Evolutionary conservation across 2,113 vertebrate species (phyloP), one percentile per base, ranked within the genome.

Genomic region (Saccopteryx bilineata): DNA sequence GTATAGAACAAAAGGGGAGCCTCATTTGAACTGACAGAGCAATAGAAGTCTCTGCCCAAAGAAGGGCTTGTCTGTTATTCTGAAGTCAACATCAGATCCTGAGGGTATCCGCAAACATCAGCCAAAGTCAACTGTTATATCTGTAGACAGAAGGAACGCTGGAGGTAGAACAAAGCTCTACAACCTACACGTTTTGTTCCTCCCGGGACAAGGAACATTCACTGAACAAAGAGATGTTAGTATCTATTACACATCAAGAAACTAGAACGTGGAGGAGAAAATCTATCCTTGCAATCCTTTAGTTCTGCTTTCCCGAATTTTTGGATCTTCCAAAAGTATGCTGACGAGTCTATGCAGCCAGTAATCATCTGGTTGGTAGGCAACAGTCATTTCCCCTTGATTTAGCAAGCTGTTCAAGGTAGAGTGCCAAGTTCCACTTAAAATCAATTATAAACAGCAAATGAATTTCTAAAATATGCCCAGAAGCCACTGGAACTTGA

Each of bases 1-100:
- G 66, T 66, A 21, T 3, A 56, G 28, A 93, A 96, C 90, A 96
- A 94, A 97, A 96, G 76, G 31, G 17, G 24, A 96, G 24, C 87
- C 97, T 97, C 86, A 87, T 31, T 13, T 96, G 91, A 97, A 92
- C 93, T 92, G 52, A 81, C 72, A 63, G 74, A 68, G 63, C 66
- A 80, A 91, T 28, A 90, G 26, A 93, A 72, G 75, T 58, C 60
- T 46, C 46, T 1, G 50, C 66, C 89, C 65, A 61, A 79, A 96
- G 82, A 91, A 96, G 63, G 11, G 72, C 28, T 66, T 28, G 61
- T 84, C 68, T 96, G 85, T 75, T 68, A 80, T 17, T 92, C 46
- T 24, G 31, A 58, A 92, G 65, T 80, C 89, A 74, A 14, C 46
- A 65, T 76, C 39, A 80, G 81, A 90, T 90, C 93, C 94, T 83